Conservation (phyloP, 1,140 invertebrate genomes). For the Lordiphosa clarofinis region DNA sequence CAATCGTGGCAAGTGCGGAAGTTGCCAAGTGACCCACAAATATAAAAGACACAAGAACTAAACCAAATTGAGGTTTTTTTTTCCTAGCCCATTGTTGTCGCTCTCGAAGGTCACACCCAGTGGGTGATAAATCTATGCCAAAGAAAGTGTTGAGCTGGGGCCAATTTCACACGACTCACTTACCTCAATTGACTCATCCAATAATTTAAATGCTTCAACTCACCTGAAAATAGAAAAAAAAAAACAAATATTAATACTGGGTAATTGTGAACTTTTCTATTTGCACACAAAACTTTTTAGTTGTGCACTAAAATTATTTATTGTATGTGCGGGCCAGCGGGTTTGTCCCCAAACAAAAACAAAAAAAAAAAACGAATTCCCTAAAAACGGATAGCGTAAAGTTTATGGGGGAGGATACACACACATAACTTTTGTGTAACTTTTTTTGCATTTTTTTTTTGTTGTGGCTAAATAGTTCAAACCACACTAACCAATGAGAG, state of each 20-base stretch:
- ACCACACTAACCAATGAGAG: slow-evolving; percentile 9
- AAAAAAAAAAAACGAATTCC: no score
- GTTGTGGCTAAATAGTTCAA: slow-evolving; percentile 22
- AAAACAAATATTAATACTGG: slow-evolving; percentile 32
- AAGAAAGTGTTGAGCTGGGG: slow-evolving; percentile 52
- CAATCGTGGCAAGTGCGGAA: slow-evolving; percentile 13
- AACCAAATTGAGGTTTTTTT: slow-evolving; percentile 3
- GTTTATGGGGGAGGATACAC: neutral
- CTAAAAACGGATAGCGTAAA: no score
- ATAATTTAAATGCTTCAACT: slow-evolving; percentile 6
- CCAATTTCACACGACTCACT: slow-evolving; percentile 58
- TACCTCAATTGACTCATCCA: slow-evolving; percentile 10
- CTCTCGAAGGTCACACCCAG: slow-evolving; percentile 35
- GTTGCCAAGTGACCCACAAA: slow-evolving; percentile 46
- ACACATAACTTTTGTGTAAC: slow-evolving; percentile 8
- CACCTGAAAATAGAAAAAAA: slow-evolving; percentile 42
- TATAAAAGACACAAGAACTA: neutral
- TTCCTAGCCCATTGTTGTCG: slow-evolving; percentile 35
- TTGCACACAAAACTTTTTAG: slow-evolving; percentile 37
- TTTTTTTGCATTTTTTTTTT: slow-evolving; percentile 30
- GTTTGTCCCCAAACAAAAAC: slow-evolving; percentile 8
- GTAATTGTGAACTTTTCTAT: slow-evolving; percentile 34
- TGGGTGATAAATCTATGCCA: slow-evolving; percentile 21
- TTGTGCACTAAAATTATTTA: slow-evolving; percentile 36
- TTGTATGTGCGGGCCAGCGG: slow-evolving; percentile 17